Evolutionary conservation across 2,113 vertebrate genomes (phyloP).

Genomic region (Nycticorax nycticorax): DNA sequence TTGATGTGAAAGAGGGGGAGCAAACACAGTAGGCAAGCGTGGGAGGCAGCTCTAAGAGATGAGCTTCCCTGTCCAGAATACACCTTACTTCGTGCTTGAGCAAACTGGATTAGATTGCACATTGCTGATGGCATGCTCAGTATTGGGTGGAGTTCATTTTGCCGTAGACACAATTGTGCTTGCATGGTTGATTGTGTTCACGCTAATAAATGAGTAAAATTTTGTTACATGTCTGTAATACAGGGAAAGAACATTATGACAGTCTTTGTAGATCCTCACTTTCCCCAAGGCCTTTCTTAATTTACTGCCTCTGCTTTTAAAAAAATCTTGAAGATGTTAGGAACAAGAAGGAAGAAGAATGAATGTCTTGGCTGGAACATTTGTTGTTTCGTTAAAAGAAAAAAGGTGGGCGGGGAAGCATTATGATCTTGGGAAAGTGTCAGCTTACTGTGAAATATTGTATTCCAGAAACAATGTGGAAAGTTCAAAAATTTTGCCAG

Average conservation of each 20-base stretch:
- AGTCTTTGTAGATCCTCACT: background rate
- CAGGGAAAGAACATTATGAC: background rate
- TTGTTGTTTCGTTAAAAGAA: background rate
- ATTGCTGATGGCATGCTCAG: background rate
- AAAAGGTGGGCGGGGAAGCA: background rate
- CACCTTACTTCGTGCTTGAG: background rate
- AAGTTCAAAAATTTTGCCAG: conserved; percentile 14
- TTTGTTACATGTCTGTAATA: background rate
- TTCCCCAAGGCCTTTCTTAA: background rate
- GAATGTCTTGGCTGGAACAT: background rate
- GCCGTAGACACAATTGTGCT: background rate
- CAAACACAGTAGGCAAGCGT: background rate
- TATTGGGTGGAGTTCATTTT: background rate
- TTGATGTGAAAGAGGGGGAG: background rate
- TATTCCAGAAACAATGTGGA: conserved; percentile 4
- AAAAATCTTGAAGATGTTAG: background rate
- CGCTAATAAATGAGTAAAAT: background rate
- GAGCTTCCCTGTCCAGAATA: background rate
- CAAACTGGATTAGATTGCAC: background rate
- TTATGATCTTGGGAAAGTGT: conserved; percentile 23
- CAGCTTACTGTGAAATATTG: background rate
- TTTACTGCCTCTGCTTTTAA: background rate
- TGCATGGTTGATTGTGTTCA: background rate
- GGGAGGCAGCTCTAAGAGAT: background rate
- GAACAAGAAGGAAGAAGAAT: background rate